Conservation (phyloP, 2,113 vertebrate genomes). For the Hemiscyllium ocellatum region DNA sequence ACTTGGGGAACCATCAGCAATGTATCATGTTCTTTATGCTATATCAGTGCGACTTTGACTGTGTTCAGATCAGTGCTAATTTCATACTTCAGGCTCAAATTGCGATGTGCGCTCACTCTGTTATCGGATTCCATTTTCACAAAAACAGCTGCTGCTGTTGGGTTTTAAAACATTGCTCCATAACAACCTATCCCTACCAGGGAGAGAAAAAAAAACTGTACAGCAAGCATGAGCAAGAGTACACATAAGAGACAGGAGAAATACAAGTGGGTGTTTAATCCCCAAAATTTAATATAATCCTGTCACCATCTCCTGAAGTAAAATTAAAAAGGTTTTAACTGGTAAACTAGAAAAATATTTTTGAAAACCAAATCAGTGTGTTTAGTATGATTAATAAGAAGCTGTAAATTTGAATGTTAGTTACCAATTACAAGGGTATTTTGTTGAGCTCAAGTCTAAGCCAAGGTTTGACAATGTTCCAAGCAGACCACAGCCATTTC, state of each 20-base stretch:
- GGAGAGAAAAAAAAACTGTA: background rate
- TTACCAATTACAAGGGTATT: background rate
- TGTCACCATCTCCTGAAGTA: background rate
- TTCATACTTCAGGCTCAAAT: background rate
- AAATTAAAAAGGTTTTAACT: background rate
- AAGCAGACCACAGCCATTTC: slow-evolving; percentile 24
- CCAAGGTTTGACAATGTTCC: slow-evolving; percentile 12
- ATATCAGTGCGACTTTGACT: background rate
- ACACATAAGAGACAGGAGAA: background rate
- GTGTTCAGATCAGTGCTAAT: background rate
- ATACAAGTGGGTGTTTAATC: background rate
- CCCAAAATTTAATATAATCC: background rate
- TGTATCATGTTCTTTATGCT: background rate
- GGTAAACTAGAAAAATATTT: background rate
- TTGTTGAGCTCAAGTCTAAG: background rate
- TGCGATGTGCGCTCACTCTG: background rate
- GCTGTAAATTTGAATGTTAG: background rate
- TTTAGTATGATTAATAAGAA: background rate
- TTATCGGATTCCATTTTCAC: background rate
- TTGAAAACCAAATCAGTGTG: background rate
- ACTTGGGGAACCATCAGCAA: no score
- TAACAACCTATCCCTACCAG: background rate
- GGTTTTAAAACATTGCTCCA: background rate
- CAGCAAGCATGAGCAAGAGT: background rate
- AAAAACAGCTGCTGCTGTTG: background rate